phyloP scores from a whole-genome alignment of 2,797 vertebrate genomes.

The Sebastes steindachneri region DNA sequence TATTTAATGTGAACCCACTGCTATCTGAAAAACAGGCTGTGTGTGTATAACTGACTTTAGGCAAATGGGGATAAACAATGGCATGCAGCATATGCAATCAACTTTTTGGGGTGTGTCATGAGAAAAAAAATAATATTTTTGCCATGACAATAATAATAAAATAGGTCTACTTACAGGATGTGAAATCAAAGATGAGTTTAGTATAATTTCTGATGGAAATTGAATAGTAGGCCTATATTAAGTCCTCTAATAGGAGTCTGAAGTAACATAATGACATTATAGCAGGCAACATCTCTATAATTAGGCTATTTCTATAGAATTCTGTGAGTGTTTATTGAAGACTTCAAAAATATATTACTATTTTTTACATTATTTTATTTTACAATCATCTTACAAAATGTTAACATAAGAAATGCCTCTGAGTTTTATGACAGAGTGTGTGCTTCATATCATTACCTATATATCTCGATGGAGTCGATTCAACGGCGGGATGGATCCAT shows the following conservation, averaged over 20 bases:
- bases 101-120: neutral
- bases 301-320: neutral
- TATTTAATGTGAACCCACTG: neutral
- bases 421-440: neutral
- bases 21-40: neutral
- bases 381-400: no score
- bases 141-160: neutral
- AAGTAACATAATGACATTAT: neutral
- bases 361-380: no score
- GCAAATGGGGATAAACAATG: neutral
- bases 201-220: neutral
- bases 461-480: neutral
- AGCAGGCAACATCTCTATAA: neutral
- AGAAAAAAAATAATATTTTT: neutral
- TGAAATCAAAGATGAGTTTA: neutral
- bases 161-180: neutral
- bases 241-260: no score
- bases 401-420: neutral
- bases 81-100: neutral
- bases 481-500: slow-evolving; percentile 10
- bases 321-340: neutral
- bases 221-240: no score
- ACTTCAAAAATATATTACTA: no score
- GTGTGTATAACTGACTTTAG: neutral
- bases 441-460: slow-evolving; percentile 33